phyloP scores from a whole-genome alignment of 2,113 vertebrate genomes.

The Sphyrna mokarran region DNA sequence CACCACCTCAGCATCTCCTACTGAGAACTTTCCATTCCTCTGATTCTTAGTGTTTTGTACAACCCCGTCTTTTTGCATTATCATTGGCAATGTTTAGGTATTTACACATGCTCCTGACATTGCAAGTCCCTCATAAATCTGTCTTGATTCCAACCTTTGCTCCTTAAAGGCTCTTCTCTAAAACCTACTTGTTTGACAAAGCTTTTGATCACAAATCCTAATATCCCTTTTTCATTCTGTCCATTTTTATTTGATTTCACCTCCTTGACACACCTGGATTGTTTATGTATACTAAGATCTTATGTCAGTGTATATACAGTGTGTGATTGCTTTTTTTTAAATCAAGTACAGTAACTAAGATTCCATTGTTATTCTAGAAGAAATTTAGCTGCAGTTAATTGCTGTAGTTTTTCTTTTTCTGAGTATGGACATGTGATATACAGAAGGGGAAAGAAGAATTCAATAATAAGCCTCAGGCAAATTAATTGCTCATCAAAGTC shows the following conservation, averaged over 20 bases:
- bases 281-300: not conserved
- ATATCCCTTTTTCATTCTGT: not conserved
- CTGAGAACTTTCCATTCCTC: not conserved
- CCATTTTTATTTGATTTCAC: not conserved
- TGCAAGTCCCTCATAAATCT: not conserved
- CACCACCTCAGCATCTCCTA: not conserved
- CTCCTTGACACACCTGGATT: not conserved
- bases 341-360: not conserved
- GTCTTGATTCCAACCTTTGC: not conserved
- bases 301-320: not conserved
- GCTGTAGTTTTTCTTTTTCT: not conserved
- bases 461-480: not conserved
- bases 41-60: not conserved
- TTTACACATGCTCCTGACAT: too few species aligned
- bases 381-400: too few species aligned
- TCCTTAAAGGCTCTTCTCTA: not conserved
- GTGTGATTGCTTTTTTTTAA: not conserved
- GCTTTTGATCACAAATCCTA: not conserved
- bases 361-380: too few species aligned
- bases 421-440: not conserved
- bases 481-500: not conserved
- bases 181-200: not conserved
- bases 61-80: not conserved
- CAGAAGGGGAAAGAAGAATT: not conserved
- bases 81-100: not conserved